A percentile compares a stretch with the other conserved stretches of the same genome.
These are phyloP conservation scores for Sebastes miniatus DNA, from an alignment of 2,797 vertebrate species.

Conservation along the genomic window DNA sequence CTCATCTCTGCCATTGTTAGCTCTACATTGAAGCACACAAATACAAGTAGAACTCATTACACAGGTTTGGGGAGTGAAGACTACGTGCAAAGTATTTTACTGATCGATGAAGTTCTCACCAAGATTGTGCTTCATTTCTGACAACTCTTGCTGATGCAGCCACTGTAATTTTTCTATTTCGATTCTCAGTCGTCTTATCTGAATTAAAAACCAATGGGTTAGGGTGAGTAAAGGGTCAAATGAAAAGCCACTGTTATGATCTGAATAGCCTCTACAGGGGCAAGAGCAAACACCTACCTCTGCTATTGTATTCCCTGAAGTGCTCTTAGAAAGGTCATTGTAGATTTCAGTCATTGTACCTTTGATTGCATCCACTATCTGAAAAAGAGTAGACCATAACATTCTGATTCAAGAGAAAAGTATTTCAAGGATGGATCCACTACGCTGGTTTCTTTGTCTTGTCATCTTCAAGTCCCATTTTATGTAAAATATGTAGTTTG, in stretches of 20 bases:
- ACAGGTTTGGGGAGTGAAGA: background rate
- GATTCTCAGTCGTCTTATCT: slow-evolving; percentile 95
- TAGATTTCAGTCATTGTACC: slow-evolving; percentile 99
- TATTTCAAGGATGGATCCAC: background rate
- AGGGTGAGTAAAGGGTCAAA: background rate
- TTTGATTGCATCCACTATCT: slow-evolving; percentile 99
- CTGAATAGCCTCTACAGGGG: background rate
- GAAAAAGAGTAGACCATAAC: slow-evolving; percentile 47
- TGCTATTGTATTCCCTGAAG: slow-evolving; percentile 95
- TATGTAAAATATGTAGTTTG: background rate
- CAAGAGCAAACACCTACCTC: slow-evolving; percentile 82
- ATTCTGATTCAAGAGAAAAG: background rate
- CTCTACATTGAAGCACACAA: slow-evolving; percentile 75
- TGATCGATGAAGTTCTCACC: slow-evolving; percentile 76
- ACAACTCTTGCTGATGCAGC: slow-evolving; percentile 96
- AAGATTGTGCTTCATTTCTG: slow-evolving; percentile 98
- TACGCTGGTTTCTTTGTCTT: background rate
- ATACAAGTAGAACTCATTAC: background rate
- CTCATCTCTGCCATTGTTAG: slow-evolving; percentile 98
- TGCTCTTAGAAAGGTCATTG: slow-evolving; percentile 94
- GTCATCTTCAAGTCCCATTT: background rate
- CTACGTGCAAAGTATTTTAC: background rate
- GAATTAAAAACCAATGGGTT: slow-evolving; percentile 25
- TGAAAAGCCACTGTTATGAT: background rate
- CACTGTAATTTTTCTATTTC: slow-evolving; percentile 99